These are phyloP conservation scores for Amphiduros pacificus DNA, from an alignment of 2,888 invertebrate species.

Conservation along the genomic window DNA sequence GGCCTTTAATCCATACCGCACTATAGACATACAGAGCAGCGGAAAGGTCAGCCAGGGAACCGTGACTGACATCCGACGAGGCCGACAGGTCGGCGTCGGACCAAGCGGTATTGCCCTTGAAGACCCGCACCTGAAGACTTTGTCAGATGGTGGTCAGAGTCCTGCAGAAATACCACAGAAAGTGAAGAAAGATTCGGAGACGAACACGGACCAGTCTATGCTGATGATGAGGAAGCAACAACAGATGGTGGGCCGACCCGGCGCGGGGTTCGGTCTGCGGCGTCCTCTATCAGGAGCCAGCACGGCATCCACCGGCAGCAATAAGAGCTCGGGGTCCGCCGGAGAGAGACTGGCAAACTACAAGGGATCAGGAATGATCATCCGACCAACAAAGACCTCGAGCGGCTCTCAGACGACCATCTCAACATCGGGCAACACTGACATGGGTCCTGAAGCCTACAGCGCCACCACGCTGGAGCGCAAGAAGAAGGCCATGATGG, in stretches of 20 bases:
- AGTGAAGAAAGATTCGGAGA: constrained; percentile 44
- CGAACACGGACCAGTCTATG: constrained; percentile 54
- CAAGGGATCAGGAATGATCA: constrained; percentile 3
- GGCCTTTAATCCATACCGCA: constrained; percentile 1
- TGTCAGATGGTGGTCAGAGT: background rate
- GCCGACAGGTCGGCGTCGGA: too few species aligned
- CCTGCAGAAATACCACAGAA: too few species aligned
- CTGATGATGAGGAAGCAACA: constrained; percentile 39
- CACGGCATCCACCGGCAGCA: constrained; percentile 50
- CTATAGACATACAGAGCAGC: constrained; percentile 12
- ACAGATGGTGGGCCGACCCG: constrained; percentile 29
- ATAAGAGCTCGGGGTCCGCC: constrained; percentile 38
- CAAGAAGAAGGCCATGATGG: constrained; percentile 63
- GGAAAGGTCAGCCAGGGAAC: constrained; percentile 19
- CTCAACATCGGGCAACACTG: constrained; percentile 25
- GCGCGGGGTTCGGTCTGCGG: constrained; percentile 35
- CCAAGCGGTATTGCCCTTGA: constrained; percentile 29
- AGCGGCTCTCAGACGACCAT: constrained; percentile 18
- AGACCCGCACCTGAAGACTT: constrained; percentile 11
- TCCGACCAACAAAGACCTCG: constrained; percentile 5
- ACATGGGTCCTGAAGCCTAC: constrained; percentile 41
- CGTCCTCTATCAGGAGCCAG: constrained; percentile 54
- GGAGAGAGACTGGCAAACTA: constrained; percentile 29
- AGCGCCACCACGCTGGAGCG: constrained; percentile 59
- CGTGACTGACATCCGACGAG: too few species aligned